These are phyloP conservation scores for Uloborus diversus DNA, from an alignment of 1,140 invertebrate genomes.

Conservation along the genomic window DNA sequence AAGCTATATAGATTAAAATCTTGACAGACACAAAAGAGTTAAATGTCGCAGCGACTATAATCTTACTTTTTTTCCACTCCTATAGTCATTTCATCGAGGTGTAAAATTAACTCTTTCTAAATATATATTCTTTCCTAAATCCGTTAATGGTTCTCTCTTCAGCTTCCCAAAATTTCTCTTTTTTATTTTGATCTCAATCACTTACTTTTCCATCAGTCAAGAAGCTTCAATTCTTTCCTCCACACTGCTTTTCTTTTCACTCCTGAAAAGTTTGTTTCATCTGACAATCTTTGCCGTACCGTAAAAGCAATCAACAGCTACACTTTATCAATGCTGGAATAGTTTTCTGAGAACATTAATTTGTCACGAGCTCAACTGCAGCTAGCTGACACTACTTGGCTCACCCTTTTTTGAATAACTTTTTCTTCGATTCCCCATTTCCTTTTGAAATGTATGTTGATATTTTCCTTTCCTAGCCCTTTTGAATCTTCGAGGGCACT, in stretches of 20 bases:
- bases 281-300: conserved; percentile 33
- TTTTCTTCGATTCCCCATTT: neutral
- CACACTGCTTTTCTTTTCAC: neutral
- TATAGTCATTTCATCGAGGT: conserved; percentile 14
- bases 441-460: neutral
- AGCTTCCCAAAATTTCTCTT: conserved; percentile 21
- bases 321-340: conserved; percentile 42
- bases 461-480: neutral
- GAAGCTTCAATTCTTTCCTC: conserved; percentile 5
- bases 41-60: conserved; percentile 21
- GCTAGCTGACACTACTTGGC: conserved; percentile 2
- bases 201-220: conserved; percentile 28
- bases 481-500: too few relatives aligned
- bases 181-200: conserved; percentile 44
- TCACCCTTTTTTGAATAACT: neutral
- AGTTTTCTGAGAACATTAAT: conserved; percentile 45
- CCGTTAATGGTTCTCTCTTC: conserved; percentile 39
- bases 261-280: conserved; percentile 9
- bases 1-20: too few relatives aligned
- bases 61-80: conserved; percentile 25
- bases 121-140: conserved; percentile 42
- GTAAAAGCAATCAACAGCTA: conserved; percentile 39
- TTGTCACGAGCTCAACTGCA: conserved; percentile 9
- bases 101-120: conserved; percentile 44
- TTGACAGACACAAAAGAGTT: too few relatives aligned